phyloP scores from a whole-genome alignment of 2,888 invertebrate genomes.

The Vanessa cardui region DNA sequence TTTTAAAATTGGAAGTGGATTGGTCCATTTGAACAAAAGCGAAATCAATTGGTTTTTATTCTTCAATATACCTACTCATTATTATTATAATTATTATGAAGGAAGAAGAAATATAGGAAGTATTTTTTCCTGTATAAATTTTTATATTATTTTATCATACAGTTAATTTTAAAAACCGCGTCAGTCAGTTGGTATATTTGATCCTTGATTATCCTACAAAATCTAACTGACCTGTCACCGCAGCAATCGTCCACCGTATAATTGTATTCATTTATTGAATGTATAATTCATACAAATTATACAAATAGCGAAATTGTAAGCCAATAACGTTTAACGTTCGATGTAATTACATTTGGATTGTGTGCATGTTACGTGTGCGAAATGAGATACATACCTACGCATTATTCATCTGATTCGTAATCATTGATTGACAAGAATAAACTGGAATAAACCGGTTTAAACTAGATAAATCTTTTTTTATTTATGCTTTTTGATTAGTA shows the following conservation, averaged over 20 bases:
- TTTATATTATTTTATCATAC: no score
- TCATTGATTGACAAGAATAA: neutral
- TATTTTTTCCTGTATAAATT: no score
- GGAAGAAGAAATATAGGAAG: no score
- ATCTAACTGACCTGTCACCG: neutral
- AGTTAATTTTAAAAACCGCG: no score
- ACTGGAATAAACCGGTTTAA: neutral
- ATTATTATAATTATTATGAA: no score
- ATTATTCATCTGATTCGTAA: neutral
- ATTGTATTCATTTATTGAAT: neutral
- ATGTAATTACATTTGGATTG: constrained; percentile 22
- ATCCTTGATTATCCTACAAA: no score
- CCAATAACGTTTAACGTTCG: constrained; percentile 16
- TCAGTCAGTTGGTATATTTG: no score
- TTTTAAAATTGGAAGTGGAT: no score
- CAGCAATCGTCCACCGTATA: neutral
- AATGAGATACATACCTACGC: constrained; percentile 9
- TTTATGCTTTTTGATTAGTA: no score
- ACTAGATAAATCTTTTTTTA: neutral
- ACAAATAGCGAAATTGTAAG: constrained; percentile 15
- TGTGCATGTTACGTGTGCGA: constrained; percentile 6
- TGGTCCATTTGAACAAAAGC: no score
- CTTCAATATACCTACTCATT: no score
- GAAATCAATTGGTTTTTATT: no score
- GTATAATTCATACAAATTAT: constrained; percentile 6